A percentile compares a stretch with the other conserved stretches of the same genome.
phyloP scores from a whole-genome alignment of 2,797 vertebrate genomes.

The Octomys mimax region DNA sequence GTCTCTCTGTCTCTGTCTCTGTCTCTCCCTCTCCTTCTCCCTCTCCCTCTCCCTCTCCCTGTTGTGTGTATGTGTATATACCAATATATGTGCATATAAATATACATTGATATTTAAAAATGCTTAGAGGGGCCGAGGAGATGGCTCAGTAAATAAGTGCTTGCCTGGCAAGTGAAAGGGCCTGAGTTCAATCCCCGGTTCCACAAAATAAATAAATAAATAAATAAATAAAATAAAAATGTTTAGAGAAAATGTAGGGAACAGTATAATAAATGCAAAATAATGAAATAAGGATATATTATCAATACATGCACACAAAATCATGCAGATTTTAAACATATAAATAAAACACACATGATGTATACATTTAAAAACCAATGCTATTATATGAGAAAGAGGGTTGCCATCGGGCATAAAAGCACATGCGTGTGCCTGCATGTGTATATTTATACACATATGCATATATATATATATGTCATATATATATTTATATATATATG shows the following conservation, averaged over 20 bases:
- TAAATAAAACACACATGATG: not conserved
- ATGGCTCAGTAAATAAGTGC: no score
- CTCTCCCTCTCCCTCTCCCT: no score
- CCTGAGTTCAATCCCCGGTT: no score
- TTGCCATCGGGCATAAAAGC: not conserved
- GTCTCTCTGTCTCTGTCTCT: no score
- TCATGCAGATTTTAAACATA: not conserved
- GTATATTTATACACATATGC: not conserved
- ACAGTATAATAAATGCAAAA: not conserved
- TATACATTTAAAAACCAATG: not conserved
- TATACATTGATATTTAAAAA: not conserved
- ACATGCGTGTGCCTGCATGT: no score
- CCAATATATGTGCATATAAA: not conserved
- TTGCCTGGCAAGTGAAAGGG: no score
- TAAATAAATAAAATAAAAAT: no score
- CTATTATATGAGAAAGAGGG: not conserved
- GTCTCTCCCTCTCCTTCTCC: not conserved
- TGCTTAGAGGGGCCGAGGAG: no score
- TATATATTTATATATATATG: no score
- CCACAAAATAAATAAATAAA: no score
- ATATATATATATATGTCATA: not conserved
- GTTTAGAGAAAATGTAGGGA: not conserved
- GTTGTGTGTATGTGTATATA: not conserved
- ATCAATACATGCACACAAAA: not conserved
- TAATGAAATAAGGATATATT: not conserved